phyloP scores from a whole-genome alignment of 2,888 invertebrate genomes.

The Athalia rosae region DNA sequence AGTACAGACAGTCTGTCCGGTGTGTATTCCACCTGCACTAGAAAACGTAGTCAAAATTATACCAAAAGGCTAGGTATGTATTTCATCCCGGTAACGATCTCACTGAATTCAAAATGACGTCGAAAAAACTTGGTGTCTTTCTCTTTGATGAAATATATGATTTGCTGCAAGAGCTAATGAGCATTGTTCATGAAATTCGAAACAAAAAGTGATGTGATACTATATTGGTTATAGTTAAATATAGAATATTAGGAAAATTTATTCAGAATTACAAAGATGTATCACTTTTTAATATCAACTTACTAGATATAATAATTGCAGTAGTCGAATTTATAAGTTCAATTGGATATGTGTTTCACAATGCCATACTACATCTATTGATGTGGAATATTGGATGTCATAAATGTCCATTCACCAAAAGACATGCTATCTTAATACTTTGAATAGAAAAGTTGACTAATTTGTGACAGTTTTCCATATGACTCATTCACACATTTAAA shows the following conservation, averaged over 20 bases:
- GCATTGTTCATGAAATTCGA: not conserved
- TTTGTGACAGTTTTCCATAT: not conserved
- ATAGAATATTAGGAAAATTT: constrained; percentile 8
- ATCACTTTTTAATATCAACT: not conserved
- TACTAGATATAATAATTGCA: constrained; percentile 10
- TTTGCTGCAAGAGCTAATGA: not conserved
- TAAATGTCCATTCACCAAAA: not conserved
- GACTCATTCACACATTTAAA: not conserved
- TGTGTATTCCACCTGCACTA: constrained; percentile 66
- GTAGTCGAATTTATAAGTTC: constrained; percentile 31
- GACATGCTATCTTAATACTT: constrained; percentile 2
- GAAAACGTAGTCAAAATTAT: constrained; percentile 60
- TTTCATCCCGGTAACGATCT: not conserved
- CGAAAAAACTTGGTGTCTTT: not conserved
- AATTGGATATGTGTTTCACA: constrained; percentile 19
- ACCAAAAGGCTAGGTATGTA: constrained; percentile 47
- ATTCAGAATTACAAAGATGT: constrained; percentile 4
- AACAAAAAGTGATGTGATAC: constrained; percentile 5
- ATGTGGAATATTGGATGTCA: constrained; percentile 27
- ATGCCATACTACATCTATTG: constrained; percentile 3
- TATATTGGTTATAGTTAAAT: constrained; percentile 2
- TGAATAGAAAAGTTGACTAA: not conserved
- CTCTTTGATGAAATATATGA: not conserved
- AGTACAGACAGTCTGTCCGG: constrained; percentile 68
- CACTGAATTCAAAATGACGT: not conserved